Conservation (phyloP, 2,888 invertebrate species). For the Yponomeuta cagnagella region DNA sequence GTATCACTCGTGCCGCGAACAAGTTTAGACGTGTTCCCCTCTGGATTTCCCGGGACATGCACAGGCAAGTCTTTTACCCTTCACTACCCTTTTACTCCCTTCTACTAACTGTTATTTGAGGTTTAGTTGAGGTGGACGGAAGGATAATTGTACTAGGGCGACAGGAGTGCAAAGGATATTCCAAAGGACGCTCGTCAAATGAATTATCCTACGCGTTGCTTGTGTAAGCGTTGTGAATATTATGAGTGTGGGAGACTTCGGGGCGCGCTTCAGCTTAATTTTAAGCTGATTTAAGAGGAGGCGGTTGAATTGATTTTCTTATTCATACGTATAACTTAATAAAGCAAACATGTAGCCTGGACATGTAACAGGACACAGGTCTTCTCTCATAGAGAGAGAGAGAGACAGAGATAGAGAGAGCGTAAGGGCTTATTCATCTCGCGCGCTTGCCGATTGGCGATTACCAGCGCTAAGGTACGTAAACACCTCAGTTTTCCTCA, state of each 20-base stretch:
- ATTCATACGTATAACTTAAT: no score
- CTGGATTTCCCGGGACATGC: constrained; percentile 18
- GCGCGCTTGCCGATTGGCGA: no score
- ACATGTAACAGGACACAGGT: no score
- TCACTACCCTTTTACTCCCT: background rate
- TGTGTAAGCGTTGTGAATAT: background rate
- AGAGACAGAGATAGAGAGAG: no score
- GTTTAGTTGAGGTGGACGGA: background rate
- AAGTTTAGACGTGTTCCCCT: constrained; percentile 17
- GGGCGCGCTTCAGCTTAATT: background rate
- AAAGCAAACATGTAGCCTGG: no score
- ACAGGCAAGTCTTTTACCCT: constrained; percentile 17
- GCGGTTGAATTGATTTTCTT: background rate
- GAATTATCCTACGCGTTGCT: background rate
- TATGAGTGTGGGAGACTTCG: background rate
- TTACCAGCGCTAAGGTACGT: no score
- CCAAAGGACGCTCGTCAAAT: background rate
- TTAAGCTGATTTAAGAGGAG: background rate
- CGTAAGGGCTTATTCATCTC: no score
- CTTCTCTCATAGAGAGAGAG: no score
- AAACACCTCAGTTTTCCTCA: no score
- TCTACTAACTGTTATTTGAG: background rate
- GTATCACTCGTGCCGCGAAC: constrained; percentile 16
- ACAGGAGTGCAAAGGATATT: background rate
- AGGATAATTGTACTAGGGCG: background rate